Conservation (phyloP, 2,797 vertebrate species). For the Pelodytes ibericus region DNA sequence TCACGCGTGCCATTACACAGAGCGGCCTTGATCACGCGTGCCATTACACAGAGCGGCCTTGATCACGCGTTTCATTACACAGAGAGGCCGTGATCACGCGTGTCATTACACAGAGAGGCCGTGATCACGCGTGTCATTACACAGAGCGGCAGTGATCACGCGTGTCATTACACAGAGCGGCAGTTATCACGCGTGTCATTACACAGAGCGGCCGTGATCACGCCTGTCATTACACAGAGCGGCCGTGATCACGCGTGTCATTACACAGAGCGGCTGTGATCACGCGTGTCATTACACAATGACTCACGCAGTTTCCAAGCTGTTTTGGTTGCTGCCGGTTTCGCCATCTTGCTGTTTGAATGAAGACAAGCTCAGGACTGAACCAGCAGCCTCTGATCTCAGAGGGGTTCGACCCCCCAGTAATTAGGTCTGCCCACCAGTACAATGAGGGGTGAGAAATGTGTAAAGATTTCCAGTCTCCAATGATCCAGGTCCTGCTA, state of each 20-base stretch:
- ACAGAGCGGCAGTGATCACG: conserved; percentile 9
- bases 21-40: neutral
- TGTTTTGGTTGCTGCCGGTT: conserved; percentile 23
- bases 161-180: neutral
- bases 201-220: neutral
- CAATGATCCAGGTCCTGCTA: no score
- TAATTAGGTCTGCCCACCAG: no score
- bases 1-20: conserved; percentile 7
- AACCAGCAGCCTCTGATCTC: neutral
- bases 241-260: neutral
- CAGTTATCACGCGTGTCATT: neutral
- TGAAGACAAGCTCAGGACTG: neutral
- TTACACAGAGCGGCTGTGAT: conserved; percentile 18
- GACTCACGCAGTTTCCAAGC: conserved; percentile 50
- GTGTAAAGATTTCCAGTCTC: no score
- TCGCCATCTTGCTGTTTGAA: conserved; percentile 7
- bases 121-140: neutral
- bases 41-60: conserved; percentile 1
- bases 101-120: no score
- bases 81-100: neutral
- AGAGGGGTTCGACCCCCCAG: conserved; percentile 21
- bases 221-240: no score
- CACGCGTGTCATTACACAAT: neutral
- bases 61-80: neutral
- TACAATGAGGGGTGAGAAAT: no score